Evolutionary conservation across 64 coral and sea anemone species (phyloP), one percentile per base, ranked within the genome.

Genomic region (Orbicella faveolata): DNA sequence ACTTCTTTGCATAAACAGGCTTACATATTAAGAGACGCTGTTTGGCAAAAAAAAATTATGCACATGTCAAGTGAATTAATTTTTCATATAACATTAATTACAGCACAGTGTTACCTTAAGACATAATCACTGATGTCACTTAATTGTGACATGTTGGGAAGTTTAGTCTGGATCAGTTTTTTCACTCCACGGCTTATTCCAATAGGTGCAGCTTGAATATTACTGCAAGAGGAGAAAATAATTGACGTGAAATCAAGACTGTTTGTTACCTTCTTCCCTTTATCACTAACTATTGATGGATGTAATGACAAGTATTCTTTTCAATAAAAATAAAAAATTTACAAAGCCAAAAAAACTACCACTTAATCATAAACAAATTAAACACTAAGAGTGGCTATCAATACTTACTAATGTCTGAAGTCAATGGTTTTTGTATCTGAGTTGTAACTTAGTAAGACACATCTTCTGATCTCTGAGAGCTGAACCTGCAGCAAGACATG

Each of bases 111-210:
- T 84, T 83, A 98, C 96, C 91, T 86, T 8, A 95, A 54, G 13
- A 98, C 94, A 95, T 95, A 98, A 83, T 99, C 97, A 91, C 97
- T 99, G 70, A 99, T 95, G 79, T 99, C 97, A 88, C 87, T 63
- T 48, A 99, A 76, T 63, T 95, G 92, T 23, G 91, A 83, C 94
- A 99, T 88, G 72, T 99, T 99, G 9, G 97, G 97, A 72, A 99
- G 74, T 81, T 95, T 99, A 23, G 94, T 95, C 55, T 95, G 97
- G 63, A 99, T 93, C 7, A 99, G 85, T 81, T 96, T 99, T 39
- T 95, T 99, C 21, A 99, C 97, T 64, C 97, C 97, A 34, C 97
- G 83, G 61, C 97, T 99, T 94, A 99, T 92, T 48, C 91, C 91
- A 44, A 96, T 69, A 10, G 91, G 91, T 10, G 90, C 93, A 75